Evolutionary conservation across 1,140 invertebrate genomes (phyloP), one percentile per base, ranked within the genome.

Genomic region (Drosophila willistoni): DNA sequence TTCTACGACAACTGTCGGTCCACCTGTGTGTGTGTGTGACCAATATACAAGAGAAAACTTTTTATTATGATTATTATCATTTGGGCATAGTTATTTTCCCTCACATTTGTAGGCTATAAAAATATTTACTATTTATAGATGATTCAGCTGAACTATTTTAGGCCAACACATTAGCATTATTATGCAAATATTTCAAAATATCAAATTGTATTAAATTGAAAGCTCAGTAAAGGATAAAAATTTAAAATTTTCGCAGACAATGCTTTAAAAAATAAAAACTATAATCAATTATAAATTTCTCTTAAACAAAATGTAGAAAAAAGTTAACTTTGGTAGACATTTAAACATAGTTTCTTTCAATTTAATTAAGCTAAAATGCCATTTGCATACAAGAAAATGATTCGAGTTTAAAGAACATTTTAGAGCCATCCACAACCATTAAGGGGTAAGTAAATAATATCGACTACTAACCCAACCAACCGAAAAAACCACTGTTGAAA

Each of bases 31-130:
- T 29, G 29, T 29, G 29, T 85, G 82, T 75, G 73, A 77, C 68
- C 63, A 54, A 22, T 68, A 75, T 57, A 63, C 36, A 42, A 29
- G 29, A 29, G 44, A 62, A 64, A 56, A 51, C 17, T 54, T 80
- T 80, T 85, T 81, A 84, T 85, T 76, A 73, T 72, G 71, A 71
- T 84, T 57, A 74, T 77, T 65, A 70, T 59, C 7, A 19, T 39
- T 39, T 39, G 7, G 54, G 54, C 13, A 12, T 29, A 36, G 12
- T 65, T 65, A 70, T 66, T 62, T 67, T 73, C 41, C 36, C 5
- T 39, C 12, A 1, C 65, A 79, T 82, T 82, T 73, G 71, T 86
- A 76, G 75, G 75, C 83, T 73, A 87, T 79, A 68, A 82, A 81
- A 85, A 87, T 63, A 60, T 79, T 80, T 75, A 77, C 65, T 60